Percentiles rank a stretch among this genome's conserved stretches.
Conservation (phyloP, 2,888 invertebrate genomes). For the Cosmopolites sordidus region DNA sequence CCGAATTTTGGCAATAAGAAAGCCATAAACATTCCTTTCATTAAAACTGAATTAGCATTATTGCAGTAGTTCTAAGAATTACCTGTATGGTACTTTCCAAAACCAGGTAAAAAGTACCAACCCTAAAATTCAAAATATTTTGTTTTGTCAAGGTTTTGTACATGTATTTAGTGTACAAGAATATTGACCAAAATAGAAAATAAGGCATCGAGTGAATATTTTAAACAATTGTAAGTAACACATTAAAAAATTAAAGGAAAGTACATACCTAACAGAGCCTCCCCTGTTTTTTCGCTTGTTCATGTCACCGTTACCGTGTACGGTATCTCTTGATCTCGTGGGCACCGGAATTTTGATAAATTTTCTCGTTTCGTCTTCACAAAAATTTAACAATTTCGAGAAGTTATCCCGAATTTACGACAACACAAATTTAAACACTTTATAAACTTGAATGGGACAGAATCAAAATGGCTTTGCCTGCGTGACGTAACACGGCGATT, state of each 20-base stretch:
- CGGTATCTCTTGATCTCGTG: slow-evolving; percentile 76
- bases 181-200: too few species aligned
- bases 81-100: too few species aligned
- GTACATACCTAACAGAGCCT: slow-evolving; percentile 66
- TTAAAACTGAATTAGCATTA: too few species aligned
- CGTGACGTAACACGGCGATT: slow-evolving; percentile 44
- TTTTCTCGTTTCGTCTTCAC: slow-evolving; percentile 31
- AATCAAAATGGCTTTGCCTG: slow-evolving; percentile 50
- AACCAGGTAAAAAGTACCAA: too few species aligned
- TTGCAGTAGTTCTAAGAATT: too few species aligned
- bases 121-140: too few species aligned
- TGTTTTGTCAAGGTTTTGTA: too few species aligned
- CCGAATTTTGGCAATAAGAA: slow-evolving; percentile 52
- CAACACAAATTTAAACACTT: slow-evolving; percentile 38
- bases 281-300: slow-evolving; percentile 82
- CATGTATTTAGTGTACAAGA: too few species aligned
- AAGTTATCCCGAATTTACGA: slow-evolving; percentile 35
- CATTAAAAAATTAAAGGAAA: not conserved
- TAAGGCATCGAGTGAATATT: not conserved
- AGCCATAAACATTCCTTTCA: not conserved
- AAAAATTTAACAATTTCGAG: slow-evolving; percentile 38
- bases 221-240: not conserved
- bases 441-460: slow-evolving; percentile 26
- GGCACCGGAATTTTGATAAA: slow-evolving; percentile 79
- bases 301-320: slow-evolving; percentile 64